Conservation (phyloP, 2,113 vertebrate genomes). For the Megalops atlanticus region DNA sequence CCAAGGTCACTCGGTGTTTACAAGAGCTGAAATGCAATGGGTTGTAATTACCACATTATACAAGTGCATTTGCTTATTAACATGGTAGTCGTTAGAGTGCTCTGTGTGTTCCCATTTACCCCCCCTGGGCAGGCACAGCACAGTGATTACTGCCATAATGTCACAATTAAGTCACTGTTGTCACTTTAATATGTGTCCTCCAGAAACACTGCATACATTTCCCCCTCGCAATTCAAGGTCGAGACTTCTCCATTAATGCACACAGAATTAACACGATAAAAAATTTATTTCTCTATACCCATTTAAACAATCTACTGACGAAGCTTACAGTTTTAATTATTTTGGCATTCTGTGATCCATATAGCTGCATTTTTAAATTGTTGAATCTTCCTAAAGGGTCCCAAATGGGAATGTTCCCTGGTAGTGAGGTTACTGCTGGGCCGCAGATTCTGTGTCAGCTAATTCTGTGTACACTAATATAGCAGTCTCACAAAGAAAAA, state of each 20-base stretch:
- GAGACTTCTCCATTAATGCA: not conserved
- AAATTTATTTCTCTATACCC: no score
- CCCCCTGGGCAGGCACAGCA: not conserved
- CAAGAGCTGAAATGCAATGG: not conserved
- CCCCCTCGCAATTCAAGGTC: conserved; percentile 3
- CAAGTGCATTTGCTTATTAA: conserved; percentile 24
- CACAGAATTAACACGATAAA: not conserved
- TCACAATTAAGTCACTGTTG: not conserved
- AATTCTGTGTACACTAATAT: no score
- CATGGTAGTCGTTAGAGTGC: not conserved
- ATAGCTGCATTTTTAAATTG: no score
- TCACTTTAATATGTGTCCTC: not conserved
- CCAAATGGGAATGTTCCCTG: no score
- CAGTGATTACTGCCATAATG: not conserved
- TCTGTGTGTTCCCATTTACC: conserved; percentile 17
- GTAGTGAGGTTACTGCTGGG: no score
- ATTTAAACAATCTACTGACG: no score
- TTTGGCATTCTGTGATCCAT: no score
- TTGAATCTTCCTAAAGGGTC: no score
- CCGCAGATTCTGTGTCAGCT: no score
- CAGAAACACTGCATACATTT: not conserved
- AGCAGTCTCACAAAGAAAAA: no score
- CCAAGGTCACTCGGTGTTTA: conserved; percentile 38
- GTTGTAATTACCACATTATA: conserved; percentile 16
- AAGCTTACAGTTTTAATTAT: no score